phyloP scores from a whole-genome alignment of 2,797 vertebrate genomes.

The Mormyrus hasselquistii region DNA sequence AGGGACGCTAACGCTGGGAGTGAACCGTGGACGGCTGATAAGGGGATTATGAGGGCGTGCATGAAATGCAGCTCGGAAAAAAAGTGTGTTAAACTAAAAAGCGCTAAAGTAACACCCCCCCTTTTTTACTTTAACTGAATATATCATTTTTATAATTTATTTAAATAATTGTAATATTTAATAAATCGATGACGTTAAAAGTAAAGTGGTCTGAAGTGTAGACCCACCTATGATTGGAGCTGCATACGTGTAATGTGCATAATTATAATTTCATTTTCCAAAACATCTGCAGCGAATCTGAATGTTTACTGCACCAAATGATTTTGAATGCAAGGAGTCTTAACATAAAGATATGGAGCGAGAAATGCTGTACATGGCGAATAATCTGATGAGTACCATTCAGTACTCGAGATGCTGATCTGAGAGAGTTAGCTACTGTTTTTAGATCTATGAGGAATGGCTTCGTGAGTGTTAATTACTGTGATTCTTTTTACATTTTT shows the following conservation, averaged over 20 bases:
- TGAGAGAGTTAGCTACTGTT: background rate
- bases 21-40: background rate
- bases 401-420: background rate
- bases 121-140: background rate
- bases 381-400: background rate
- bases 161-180: background rate
- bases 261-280: background rate
- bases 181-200: background rate
- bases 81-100: background rate
- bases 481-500: conserved; percentile 44
- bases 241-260: background rate
- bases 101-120: background rate
- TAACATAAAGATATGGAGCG: background rate
- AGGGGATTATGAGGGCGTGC: background rate
- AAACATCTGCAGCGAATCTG: background rate
- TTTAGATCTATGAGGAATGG: background rate
- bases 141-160: background rate
- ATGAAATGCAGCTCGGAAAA: background rate
- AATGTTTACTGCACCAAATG: background rate
- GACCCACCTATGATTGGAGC: background rate
- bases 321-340: background rate
- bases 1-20: background rate
- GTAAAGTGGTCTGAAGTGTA: background rate
- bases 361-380: background rate
- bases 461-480: background rate